Conservation (phyloP, 2,113 vertebrate species). For the Seriola quinqueradiata region DNA sequence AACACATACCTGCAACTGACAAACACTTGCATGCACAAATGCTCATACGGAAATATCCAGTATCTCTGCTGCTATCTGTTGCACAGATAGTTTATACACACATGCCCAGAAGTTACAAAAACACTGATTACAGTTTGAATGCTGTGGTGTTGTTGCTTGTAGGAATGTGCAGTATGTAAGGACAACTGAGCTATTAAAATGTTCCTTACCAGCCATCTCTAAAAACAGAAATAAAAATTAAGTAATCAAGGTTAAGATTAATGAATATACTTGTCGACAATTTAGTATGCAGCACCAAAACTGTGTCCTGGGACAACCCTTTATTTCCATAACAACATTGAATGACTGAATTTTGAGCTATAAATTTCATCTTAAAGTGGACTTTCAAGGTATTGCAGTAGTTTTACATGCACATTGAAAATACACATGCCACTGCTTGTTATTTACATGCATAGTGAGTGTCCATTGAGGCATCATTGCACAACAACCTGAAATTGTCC, state of each 20-base stretch:
- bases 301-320: neutral
- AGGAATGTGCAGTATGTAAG: neutral
- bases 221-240: constrained; percentile 42
- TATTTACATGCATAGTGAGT: constrained; percentile 31
- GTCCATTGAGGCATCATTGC: constrained; percentile 48
- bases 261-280: constrained; percentile 30
- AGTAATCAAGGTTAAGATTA: constrained; percentile 22
- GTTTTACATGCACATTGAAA: constrained; percentile 6
- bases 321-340: neutral
- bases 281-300: constrained; percentile 19
- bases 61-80: constrained; percentile 1
- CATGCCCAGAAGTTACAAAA: constrained; percentile 9
- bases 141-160: constrained; percentile 19
- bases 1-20: neutral
- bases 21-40: constrained; percentile 5
- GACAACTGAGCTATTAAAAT: constrained; percentile 19
- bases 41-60: neutral
- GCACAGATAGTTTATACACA: constrained; percentile 20
- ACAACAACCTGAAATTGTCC: constrained; percentile 43
- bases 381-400: neutral
- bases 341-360: neutral
- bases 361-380: no score
- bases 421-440: constrained; percentile 1
- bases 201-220: neutral
- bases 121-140: constrained; percentile 28